A percentile compares a stretch with the other conserved stretches of the same genome.
These are phyloP conservation scores for Podarcis cretensis DNA, from an alignment of 2,113 vertebrate species.

Conservation along the genomic window DNA sequence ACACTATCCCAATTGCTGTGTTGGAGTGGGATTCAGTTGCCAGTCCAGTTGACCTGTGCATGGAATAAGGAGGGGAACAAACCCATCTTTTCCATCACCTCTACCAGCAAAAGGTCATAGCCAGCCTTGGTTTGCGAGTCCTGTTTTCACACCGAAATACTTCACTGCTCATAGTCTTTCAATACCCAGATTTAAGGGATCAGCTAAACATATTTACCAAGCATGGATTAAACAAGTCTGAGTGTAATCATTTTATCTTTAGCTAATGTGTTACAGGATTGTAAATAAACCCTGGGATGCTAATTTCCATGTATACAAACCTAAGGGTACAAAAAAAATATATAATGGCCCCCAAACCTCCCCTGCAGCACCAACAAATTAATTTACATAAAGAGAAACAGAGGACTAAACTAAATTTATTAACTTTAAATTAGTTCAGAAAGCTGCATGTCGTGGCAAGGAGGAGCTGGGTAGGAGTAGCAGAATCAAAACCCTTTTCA, in stretches of 20 bases:
- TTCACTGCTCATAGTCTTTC: neutral
- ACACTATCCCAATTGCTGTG: no score
- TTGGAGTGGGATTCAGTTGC: no score
- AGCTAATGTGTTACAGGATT: constrained; percentile 4
- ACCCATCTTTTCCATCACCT: neutral
- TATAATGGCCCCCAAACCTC: neutral
- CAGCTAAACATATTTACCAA: constrained; percentile 9
- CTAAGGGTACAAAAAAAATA: neutral
- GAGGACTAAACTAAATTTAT: constrained; percentile 3
- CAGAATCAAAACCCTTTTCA: neutral
- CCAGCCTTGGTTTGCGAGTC: neutral
- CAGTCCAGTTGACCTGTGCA: no score
- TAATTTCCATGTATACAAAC: constrained; percentile 18
- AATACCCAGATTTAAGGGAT: neutral
- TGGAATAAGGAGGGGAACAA: no score
- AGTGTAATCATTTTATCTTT: neutral
- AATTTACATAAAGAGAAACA: neutral
- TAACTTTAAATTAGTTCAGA: neutral
- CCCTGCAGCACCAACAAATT: constrained; percentile 25
- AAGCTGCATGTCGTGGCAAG: neutral
- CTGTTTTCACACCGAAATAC: rapidly evolving
- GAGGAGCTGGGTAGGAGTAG: neutral
- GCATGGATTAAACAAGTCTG: constrained; percentile 16
- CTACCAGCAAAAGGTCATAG: neutral
- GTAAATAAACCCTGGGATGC: constrained; percentile 1